phyloP scores from a whole-genome alignment of 2,113 vertebrate genomes.

The Myanophis thanlyinensis region DNA sequence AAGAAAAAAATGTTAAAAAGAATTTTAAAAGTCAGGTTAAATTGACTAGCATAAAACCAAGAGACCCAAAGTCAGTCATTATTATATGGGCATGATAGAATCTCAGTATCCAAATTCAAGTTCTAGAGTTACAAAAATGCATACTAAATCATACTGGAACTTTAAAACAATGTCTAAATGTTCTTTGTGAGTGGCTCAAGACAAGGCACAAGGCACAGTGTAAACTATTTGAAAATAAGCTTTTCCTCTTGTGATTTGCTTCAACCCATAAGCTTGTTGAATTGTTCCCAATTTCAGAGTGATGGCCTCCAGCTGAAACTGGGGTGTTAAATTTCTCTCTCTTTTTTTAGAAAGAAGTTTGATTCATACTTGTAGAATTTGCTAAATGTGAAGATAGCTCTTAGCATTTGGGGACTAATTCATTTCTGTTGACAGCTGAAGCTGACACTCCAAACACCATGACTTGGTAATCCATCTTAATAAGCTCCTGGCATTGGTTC shows the following conservation, averaged over 20 bases:
- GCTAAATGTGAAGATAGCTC: conserved; percentile 1
- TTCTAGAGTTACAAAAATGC: not conserved
- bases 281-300: not conserved
- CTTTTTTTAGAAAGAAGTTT: not conserved
- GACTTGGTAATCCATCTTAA: not conserved
- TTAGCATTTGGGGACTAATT: not conserved
- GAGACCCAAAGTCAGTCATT: not conserved
- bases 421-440: not conserved
- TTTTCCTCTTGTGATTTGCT: not conserved
- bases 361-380: conserved; percentile 1
- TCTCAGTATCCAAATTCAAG: not conserved
- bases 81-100: not conserved
- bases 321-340: not conserved
- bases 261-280: not conserved
- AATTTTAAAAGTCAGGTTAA: not conserved
- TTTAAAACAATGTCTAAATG: not conserved
- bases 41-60: not conserved
- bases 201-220: not conserved
- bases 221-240: not conserved
- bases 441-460: not conserved
- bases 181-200: not conserved
- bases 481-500: not conserved
- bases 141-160: not conserved
- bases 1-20: not conserved
- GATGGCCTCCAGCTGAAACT: not conserved